Conservation (phyloP, 2,113 vertebrate species). For the Aegithalos caudatus region DNA sequence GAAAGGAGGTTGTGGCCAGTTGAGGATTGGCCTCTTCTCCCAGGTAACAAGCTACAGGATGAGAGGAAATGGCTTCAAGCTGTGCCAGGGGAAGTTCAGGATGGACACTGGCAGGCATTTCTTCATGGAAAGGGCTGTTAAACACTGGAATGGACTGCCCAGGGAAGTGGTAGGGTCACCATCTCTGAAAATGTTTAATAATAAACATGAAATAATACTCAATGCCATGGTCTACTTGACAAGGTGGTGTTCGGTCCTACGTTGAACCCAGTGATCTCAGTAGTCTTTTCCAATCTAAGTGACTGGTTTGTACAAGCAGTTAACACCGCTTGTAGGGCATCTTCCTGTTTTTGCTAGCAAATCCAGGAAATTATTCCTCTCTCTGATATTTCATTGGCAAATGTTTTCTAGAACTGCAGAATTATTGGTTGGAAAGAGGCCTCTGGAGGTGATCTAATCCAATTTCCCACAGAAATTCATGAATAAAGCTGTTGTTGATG, state of each 20-base stretch:
- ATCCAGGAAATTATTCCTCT: not conserved
- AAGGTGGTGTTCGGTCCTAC: not conserved
- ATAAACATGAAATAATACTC: not conserved
- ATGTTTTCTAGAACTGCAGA: not conserved
- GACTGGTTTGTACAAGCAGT: not conserved
- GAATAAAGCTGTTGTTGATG: not conserved
- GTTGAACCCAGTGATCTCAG: not conserved
- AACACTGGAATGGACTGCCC: not conserved
- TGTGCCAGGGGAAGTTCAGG: not conserved
- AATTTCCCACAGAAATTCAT: not conserved
- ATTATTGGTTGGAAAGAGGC: not conserved
- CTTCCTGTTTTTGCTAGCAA: not conserved
- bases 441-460: not conserved
- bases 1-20: not conserved
- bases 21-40: not conserved
- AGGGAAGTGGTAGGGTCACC: not conserved
- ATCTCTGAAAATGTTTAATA: not conserved
- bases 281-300: not conserved
- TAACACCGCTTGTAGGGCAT: not conserved
- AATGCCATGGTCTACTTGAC: not conserved
- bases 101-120: not conserved
- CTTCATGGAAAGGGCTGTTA: not conserved
- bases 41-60: not conserved
- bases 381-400: not conserved
- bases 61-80: not conserved